These are phyloP conservation scores for Masnerella sp. DNA, from an alignment of 2,888 invertebrate species.

Conservation along the genomic window DNA sequence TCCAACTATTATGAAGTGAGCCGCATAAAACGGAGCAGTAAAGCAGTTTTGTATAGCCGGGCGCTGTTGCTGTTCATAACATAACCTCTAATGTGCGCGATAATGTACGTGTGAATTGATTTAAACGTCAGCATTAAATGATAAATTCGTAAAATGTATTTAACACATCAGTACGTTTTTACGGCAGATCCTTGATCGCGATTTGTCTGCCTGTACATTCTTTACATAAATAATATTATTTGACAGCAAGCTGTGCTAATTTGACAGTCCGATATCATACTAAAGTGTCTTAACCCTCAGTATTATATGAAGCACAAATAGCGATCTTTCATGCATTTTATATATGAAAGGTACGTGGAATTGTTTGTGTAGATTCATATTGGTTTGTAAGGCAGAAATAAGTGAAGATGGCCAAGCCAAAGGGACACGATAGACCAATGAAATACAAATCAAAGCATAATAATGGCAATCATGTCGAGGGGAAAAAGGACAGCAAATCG, in stretches of 20 bases:
- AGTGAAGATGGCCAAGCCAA: slow-evolving; percentile 58
- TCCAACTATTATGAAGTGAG: no score
- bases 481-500: slow-evolving; percentile 44
- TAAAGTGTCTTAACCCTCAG: slow-evolving; percentile 46
- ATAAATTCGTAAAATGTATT: slow-evolving; percentile 41
- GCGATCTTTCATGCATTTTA: slow-evolving; percentile 21
- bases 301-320: slow-evolving; percentile 49
- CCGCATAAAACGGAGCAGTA: no score
- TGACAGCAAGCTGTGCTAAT: slow-evolving; percentile 2
- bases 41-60: background rate
- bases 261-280: slow-evolving; percentile 18
- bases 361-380: slow-evolving; percentile 4
- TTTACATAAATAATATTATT: slow-evolving; percentile 8
- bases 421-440: slow-evolving; percentile 51
- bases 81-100: slow-evolving; percentile 40
- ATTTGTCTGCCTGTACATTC: slow-evolving; percentile 17
- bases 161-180: slow-evolving; percentile 23
- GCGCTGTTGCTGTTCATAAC: slow-evolving; percentile 36
- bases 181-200: slow-evolving; percentile 26
- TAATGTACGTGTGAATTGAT: slow-evolving; percentile 49
- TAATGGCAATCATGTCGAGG: slow-evolving; percentile 35
- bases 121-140: slow-evolving; percentile 47
- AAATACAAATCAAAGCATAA: slow-evolving; percentile 56
- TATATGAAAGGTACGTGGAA: slow-evolving; percentile 19
- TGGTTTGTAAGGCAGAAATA: no score